Base-by-base conservation (phyloP, 2,888 invertebrate species). In the Leptarthrus brevirostris region DNA sequence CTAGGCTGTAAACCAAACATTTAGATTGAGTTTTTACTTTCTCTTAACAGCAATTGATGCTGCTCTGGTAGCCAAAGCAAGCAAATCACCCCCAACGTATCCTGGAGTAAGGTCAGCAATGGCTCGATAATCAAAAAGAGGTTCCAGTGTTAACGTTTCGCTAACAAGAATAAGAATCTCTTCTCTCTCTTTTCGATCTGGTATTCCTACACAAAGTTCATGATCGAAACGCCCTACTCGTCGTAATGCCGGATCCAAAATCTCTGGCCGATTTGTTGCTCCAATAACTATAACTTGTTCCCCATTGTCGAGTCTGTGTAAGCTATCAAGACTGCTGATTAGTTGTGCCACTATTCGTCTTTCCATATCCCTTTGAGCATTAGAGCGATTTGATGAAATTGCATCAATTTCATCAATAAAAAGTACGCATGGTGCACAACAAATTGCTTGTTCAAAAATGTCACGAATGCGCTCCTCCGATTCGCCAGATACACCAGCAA, bases 351-450 rank as follows among this genome's bases (percentile, higher is more conserved):
- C 97, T 84, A 99, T 95, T 76, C 98, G 87, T 76, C 94, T 90
- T 82, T 98, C 97, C 98, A 98, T 98, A 81, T 97, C 97, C 82
- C 94, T 93, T 80, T 95, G 94, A 2, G 96, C 96, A 79, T 92
- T 92, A 73, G 95, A 92, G 81, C 97, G 88, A 82, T 96, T 95
- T 3, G 93, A 94, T 34, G 96, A 94, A 54, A 99, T 93, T n/a
- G 96, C 92, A 87, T 99, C 98, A 75, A 99, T 94, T 86, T 98
- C 97, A 86, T 99, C 98, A 76, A 99, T 92, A 81, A 98, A 97
- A 44, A 98, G 85, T 12, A 98, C 90, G 82, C 95, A 93, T 0
- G 96, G 95, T 8, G 94, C 89, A 74, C 88, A 84, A 74, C 86
- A 84, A 2, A 96, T 95, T 1, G 97, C 97, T 81, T 92, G 90